These are phyloP conservation scores for Caranx ignobilis DNA, from an alignment of 2,113 vertebrate species.

Conservation along the genomic window DNA sequence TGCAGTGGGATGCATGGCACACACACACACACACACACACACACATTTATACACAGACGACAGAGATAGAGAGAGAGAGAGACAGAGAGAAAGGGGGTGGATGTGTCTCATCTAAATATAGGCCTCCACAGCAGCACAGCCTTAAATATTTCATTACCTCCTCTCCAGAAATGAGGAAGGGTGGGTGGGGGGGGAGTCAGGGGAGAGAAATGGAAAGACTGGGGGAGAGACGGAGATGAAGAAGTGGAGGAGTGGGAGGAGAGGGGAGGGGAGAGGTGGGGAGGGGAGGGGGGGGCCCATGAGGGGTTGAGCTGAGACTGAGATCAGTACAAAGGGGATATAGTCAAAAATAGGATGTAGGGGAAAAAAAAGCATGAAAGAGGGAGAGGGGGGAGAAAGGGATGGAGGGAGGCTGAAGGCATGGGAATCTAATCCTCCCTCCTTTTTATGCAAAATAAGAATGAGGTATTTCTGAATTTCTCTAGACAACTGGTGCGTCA, in stretches of 20 bases:
- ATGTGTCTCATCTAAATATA: conserved; percentile 77
- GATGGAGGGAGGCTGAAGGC: conserved; percentile 19
- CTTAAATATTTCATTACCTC: conserved; percentile 83
- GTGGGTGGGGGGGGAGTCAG: background rate
- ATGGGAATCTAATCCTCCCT: conserved; percentile 56
- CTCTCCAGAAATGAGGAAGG: conserved; percentile 54
- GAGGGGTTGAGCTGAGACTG: conserved; percentile 21
- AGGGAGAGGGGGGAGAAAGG: background rate
- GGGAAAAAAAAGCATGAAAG: conserved; percentile 29
- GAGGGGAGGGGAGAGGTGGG: background rate
- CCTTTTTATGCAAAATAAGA: conserved; percentile 57
- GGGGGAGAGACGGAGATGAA: conserved; percentile 13
- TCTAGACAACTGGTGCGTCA: conserved; percentile 65
- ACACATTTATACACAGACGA: conserved; percentile 25
- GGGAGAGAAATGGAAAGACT: conserved; percentile 8
- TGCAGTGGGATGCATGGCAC: conserved; percentile 39
- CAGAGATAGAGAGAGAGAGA: background rate
- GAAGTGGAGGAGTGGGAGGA: background rate
- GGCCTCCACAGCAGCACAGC: conserved; percentile 62
- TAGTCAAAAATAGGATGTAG: conserved; percentile 60
- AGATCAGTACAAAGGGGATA: conserved; percentile 51
- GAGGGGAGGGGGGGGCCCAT: background rate
- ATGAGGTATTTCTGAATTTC: conserved; percentile 62
- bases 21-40: conserved; percentile 32
- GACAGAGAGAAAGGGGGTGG: conserved; percentile 6